These are phyloP conservation scores for Stenotaenia linearis DNA, from an alignment of 2,888 invertebrate species.

Conservation along the genomic window DNA sequence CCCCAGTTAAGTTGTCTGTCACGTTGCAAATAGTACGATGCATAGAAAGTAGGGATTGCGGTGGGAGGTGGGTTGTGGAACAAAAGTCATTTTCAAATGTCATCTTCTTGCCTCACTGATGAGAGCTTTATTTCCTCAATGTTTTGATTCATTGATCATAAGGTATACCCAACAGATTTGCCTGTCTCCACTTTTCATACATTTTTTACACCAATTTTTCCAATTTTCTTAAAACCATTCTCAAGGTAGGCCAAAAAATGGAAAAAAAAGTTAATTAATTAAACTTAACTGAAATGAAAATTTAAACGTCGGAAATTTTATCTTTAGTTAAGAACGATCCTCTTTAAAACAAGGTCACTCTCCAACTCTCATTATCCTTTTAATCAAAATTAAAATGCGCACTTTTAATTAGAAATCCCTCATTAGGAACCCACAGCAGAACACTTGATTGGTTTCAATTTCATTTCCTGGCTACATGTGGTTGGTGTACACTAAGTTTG, in stretches of 20 bases:
- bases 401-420: conserved; percentile 9
- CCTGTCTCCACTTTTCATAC: background rate
- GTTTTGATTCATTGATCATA: background rate
- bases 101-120: background rate
- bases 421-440: conserved; percentile 9
- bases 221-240: no score
- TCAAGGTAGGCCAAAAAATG: no score
- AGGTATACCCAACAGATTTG: background rate
- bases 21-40: conserved; percentile 21
- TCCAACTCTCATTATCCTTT: conserved; percentile 9
- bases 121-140: background rate
- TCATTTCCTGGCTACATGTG: background rate
- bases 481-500: background rate
- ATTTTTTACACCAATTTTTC: background rate
- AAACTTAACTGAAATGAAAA: no score
- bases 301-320: background rate
- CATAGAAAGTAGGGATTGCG: background rate
- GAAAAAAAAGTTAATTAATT: no score
- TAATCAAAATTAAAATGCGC: conserved; percentile 9
- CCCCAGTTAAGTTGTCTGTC: conserved; percentile 26
- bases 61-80: background rate
- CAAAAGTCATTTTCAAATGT: conserved; percentile 11
- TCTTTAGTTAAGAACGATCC: background rate
- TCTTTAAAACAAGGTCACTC: conserved; percentile 9
- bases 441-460: conserved; percentile 9